A percentile compares a stretch with the other conserved stretches of the same genome.
phyloP scores from a whole-genome alignment of 2,888 invertebrate species.

The Amphipyra tragopoginis region DNA sequence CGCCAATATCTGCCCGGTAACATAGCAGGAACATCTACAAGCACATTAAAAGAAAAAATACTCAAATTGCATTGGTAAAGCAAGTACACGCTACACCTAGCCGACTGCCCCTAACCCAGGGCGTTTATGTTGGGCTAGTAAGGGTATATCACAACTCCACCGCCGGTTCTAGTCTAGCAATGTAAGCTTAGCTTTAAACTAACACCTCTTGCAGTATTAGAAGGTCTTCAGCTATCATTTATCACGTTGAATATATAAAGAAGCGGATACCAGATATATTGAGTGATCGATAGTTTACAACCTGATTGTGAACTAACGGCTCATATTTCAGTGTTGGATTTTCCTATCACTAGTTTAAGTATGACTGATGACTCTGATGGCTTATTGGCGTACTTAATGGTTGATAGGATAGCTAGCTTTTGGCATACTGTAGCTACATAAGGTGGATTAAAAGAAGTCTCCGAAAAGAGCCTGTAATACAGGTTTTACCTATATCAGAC shows the following conservation, averaged over 20 bases:
- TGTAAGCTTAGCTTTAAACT: background rate
- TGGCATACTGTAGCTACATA: background rate
- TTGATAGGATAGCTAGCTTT: background rate
- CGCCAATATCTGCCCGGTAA: too few species aligned
- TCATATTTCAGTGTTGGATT: slow-evolving; percentile 43
- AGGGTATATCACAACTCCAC: too few species aligned
- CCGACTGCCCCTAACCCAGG: too few species aligned
- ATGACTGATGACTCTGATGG: slow-evolving; percentile 40
- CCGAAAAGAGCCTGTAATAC: too few species aligned
- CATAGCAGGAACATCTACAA: too few species aligned
- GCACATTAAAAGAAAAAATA: too few species aligned
- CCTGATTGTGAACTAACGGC: slow-evolving; percentile 45
- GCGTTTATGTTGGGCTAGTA: too few species aligned
- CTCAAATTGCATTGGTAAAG: too few species aligned
- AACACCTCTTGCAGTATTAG: slow-evolving; percentile 6
- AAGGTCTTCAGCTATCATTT: slow-evolving; percentile 43
- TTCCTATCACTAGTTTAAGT: slow-evolving; percentile 43
- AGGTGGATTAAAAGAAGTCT: too few species aligned
- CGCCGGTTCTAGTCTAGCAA: too few species aligned
- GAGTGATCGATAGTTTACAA: slow-evolving; percentile 38
- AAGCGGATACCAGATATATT: slow-evolving; percentile 29
- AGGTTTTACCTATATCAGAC: too few species aligned
- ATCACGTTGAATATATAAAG: slow-evolving; percentile 37
- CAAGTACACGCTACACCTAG: too few species aligned
- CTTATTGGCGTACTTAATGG: background rate